Base-by-base conservation (phyloP, 2,888 invertebrate genomes). In the Melanophora roralis region DNA sequence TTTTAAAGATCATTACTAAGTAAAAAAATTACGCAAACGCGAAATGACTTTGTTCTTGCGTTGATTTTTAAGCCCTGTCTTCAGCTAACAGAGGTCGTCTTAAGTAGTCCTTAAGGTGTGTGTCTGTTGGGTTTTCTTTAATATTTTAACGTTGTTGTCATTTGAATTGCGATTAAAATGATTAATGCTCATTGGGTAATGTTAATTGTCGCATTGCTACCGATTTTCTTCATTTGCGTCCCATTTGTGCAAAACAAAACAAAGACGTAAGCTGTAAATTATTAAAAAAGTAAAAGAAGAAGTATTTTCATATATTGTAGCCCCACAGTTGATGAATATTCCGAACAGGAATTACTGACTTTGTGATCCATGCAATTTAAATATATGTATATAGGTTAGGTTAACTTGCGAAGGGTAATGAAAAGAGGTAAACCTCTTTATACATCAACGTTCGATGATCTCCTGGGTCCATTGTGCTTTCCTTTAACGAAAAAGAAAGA, bases 131-230 rank as follows among this genome's bases (percentile, higher is more conserved):
- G 57, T 64, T 76, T 67, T 76, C 72, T 68, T 76, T 67, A 76
- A 67, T 76, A 72, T 76, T 67, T 72, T 76, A 80, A 71, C 55
- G 62, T 76, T 76, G 64, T 71, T 76, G 76, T 77, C 87, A 87
- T 84, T 85, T 85, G 86, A 88, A 87, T 87, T 87, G 87, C 87
- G 87, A 87, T 87, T 87, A 87, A 87, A 88, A 87, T 88, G 87
- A 88, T 87, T 87, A 87, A 87, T 87, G 88, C 84, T 84, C 84
- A 83, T 84, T 85, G 86, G 85, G 85, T 85, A 87, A 88, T 88
- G 88, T 88, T 87, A 87, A 87, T 88, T 87, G 88, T 86, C 86
- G 82, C 83, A 72, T 78, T 81, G 77, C 78, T 68, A 73, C 75
- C 76, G 57, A 23, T 59, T 40, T 60, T 68, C 34, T 19, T 51